Evolutionary conservation across 30 jellyfish, hydroid and myxozoan species (phyloP), one percentile per base, ranked within the genome.

Genomic region (Aurelia aurita complex sp. Pacific): DNA sequence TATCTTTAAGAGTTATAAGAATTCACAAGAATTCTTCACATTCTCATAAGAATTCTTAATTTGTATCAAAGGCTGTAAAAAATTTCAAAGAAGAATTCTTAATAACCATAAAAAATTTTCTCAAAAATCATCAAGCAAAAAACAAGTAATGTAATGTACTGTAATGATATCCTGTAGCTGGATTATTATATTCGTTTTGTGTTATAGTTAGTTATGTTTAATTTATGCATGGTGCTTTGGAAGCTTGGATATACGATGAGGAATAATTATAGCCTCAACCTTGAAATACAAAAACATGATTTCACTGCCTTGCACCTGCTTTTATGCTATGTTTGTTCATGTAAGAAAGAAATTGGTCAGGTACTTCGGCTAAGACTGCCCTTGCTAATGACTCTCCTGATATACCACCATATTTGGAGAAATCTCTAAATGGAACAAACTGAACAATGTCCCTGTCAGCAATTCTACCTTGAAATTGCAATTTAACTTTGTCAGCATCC

Each of bases 381-480:
- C 80, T 79, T 12, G 99, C 91, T 33, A 94, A 85, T 4, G 86
- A 67, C 40, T 79, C 97, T 1, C 96, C 94, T 16, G 97, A 81
- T 33, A 84, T 61, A 38, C 53, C 69, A 15, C 96, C 97, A 38
- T 92, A 70, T 46, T 70, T 72, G 23, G 52, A 52, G 80, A 84
- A 94, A 23, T 89, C 69, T 10, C 92, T 73, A 79, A 80, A 94
- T 62, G 99, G 97, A 59, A 94, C 99, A 85, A 94, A 94, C 84
- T 94, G 99, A 11, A 94, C 99, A 82, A 94, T 94, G 78, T 94
- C 99, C 63, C 96, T 91, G 40, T 89, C 96, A 3, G 99, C 99
- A 51, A 54, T 43, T n/a, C 71, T 69, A 46, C 96, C 99, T 42
- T 85, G 64, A 18, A 15, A 84, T 29, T 67, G 52, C 80, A 94